Percentiles rank a stretch among this genome's conserved stretches.
Evolutionary conservation across 2,113 vertebrate species (phyloP).

Genomic region (Glareola pratincola): DNA sequence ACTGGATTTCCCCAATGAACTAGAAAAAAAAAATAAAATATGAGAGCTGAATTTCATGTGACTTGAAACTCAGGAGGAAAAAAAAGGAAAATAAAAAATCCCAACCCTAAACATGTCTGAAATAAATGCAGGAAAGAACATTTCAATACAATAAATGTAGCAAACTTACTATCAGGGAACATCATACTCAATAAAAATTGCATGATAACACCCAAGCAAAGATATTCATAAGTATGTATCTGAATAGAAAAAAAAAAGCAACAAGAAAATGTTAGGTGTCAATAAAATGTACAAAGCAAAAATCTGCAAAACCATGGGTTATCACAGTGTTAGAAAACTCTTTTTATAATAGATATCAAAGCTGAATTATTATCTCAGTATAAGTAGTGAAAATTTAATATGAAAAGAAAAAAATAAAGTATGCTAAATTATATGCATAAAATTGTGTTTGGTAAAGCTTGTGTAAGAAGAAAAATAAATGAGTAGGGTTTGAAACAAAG

Average conservation of each 20-base stretch:
- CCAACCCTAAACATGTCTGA: not conserved
- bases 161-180: not conserved
- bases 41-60: not conserved
- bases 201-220: not conserved
- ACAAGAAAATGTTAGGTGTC: not conserved
- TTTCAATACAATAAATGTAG: not conserved
- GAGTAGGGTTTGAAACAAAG: not conserved
- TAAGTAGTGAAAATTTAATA: not conserved
- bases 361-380: not conserved
- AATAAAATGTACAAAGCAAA: not conserved
- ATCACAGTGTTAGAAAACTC: not conserved
- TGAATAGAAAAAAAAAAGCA: not conserved
- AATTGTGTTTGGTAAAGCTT: not conserved
- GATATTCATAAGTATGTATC: not conserved
- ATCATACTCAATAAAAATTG: not conserved
- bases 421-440: not conserved
- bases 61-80: not conserved
- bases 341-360: not conserved
- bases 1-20: not conserved
- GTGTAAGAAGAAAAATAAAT: not conserved
- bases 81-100: accelerated
- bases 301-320: not conserved
- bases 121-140: not conserved
- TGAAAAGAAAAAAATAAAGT: not conserved
- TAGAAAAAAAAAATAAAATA: not conserved